Evolutionary conservation across 2,888 invertebrate genomes (phyloP).

Genomic region (Julus scandinavius): DNA sequence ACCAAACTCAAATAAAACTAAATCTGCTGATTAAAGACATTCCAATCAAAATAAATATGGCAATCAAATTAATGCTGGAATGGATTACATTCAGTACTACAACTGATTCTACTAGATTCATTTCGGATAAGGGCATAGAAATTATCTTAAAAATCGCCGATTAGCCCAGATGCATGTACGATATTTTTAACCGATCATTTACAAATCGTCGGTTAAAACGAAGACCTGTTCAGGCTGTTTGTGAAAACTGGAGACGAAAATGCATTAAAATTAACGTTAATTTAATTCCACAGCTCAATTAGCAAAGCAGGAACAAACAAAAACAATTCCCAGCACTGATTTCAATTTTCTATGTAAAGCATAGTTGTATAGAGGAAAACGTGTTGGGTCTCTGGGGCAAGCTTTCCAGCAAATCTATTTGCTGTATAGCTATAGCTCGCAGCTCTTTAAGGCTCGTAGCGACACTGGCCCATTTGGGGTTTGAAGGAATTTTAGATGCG

Average conservation of each 20-base stretch:
- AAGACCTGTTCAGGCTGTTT: background rate
- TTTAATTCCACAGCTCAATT: constrained; percentile 1
- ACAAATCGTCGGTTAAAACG: background rate
- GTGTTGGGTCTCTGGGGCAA: background rate
- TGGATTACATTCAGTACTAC: too few species aligned
- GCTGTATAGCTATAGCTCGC: background rate
- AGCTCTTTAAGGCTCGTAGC: background rate
- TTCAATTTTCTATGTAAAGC: background rate
- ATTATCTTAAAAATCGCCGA: too few species aligned
- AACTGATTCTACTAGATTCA: too few species aligned
- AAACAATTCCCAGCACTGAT: background rate
- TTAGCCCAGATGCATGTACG: too few species aligned
- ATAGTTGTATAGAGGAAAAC: background rate
- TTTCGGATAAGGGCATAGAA: too few species aligned
- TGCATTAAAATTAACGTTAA: background rate
- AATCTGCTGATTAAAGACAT: too few species aligned
- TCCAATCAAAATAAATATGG: too few species aligned
- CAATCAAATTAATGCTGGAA: too few species aligned
- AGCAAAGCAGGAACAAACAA: background rate
- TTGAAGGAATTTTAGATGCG: constrained; percentile 33
- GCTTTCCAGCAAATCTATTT: constrained; percentile 7
- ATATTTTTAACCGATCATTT: background rate
- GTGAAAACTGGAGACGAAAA: background rate
- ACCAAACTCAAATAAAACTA: too few species aligned
- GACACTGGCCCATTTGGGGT: constrained; percentile 1